phyloP scores from a whole-genome alignment of 2,797 vertebrate species.

The Syngnathus rostellatus region DNA sequence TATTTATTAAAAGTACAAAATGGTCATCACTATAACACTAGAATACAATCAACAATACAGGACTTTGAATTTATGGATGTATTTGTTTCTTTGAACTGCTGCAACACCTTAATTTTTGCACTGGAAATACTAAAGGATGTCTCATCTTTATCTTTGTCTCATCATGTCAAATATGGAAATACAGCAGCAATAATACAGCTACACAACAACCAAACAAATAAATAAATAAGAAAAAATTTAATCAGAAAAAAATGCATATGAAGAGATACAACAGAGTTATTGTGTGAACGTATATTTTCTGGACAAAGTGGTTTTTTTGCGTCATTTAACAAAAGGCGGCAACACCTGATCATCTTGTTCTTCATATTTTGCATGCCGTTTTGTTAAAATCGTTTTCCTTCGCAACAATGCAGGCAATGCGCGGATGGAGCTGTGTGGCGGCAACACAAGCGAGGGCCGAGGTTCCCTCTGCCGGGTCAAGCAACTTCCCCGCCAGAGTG shows the following conservation, averaged over 20 bases:
- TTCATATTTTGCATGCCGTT: not conserved
- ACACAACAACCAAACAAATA: not conserved
- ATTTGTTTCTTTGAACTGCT: no score
- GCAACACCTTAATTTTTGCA: no score
- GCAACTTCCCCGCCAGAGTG: conserved; percentile 34
- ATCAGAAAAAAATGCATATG: no score
- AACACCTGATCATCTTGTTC: not conserved
- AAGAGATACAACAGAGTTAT: no score
- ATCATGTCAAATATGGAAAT: not conserved
- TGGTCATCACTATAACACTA: not conserved
- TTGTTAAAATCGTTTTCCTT: no score
- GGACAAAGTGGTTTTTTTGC: not conserved
- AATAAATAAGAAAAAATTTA: no score
- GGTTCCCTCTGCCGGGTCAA: conserved; percentile 54
- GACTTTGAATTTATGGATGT: not conserved
- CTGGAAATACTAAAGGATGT: not conserved
- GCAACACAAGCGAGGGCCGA: conserved; percentile 56
- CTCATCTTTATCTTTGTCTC: not conserved
- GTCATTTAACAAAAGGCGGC: not conserved
- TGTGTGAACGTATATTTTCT: not conserved
- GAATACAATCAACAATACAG: not conserved
- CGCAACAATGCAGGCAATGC: conserved; percentile 10
- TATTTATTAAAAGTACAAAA: not conserved
- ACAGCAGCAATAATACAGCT: not conserved
- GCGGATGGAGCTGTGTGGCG: conserved; percentile 54